phyloP scores from a whole-genome alignment of 1,140 invertebrate species.

The Drosophila nikananu region DNA sequence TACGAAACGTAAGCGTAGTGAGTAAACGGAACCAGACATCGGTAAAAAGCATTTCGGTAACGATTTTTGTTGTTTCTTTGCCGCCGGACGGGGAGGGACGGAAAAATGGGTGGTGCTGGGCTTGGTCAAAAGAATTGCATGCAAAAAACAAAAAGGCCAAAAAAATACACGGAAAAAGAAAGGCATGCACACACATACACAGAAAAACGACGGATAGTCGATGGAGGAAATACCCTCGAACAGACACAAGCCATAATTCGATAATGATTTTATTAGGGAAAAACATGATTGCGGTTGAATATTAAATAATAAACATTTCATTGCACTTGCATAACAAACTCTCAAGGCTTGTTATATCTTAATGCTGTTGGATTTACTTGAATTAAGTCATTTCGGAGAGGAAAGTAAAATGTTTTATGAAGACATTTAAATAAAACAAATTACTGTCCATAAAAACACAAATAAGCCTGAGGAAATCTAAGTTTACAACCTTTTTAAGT shows the following conservation, averaged over 20 bases:
- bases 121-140: conserved; percentile 62
- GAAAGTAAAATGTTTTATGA: neutral
- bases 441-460: neutral
- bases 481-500: conserved; percentile 1
- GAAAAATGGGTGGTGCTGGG: conserved; percentile 47
- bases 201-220: conserved; percentile 12
- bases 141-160: conserved; percentile 36
- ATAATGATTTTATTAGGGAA: conserved; percentile 32
- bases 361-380: neutral
- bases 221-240: conserved; percentile 30
- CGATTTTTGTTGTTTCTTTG: conserved; percentile 40
- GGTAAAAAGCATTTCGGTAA: conserved; percentile 42
- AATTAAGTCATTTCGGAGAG: neutral
- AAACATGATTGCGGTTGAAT: conserved; percentile 22
- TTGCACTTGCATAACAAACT: conserved; percentile 12
- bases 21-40: conserved; percentile 39
- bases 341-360: conserved; percentile 10
- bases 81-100: conserved; percentile 21
- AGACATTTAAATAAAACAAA: conserved; percentile 12
- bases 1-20: conserved; percentile 33
- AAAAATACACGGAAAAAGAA: conserved; percentile 45
- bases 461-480: conserved; percentile 1
- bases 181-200: conserved; percentile 3
- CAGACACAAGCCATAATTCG: conserved; percentile 13
- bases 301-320: conserved; percentile 39